A percentile compares a stretch with the other conserved stretches of the same genome.
Evolutionary conservation across 2,797 vertebrate genomes (phyloP).

Genomic region (Spatula versicolor): DNA sequence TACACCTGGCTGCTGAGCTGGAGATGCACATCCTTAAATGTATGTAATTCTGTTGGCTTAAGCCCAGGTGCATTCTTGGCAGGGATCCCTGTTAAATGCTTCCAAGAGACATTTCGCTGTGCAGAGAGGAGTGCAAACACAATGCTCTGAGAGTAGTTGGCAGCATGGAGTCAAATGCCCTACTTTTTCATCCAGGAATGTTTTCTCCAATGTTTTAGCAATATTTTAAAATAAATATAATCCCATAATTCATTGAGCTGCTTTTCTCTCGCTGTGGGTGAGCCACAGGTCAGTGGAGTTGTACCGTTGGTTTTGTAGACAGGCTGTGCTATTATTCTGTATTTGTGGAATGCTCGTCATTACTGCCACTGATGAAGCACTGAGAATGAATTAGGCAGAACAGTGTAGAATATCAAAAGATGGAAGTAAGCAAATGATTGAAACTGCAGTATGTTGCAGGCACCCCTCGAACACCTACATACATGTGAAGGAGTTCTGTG

Average conservation of each 20-base stretch:
- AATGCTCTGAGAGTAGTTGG: neutral
- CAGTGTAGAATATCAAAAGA: rapidly evolving
- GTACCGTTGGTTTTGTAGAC: neutral
- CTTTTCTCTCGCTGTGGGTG: neutral
- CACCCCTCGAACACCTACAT: neutral
- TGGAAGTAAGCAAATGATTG: neutral
- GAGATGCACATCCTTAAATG: neutral
- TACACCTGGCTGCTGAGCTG: neutral
- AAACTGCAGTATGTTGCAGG: neutral
- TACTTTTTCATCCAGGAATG: neutral
- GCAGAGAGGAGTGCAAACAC: neutral
- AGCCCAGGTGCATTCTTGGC: neutral
- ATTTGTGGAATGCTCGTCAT: neutral
- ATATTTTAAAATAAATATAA: neutral
- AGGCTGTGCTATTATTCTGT: neutral
- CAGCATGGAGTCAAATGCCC: neutral
- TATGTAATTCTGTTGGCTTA: neutral
- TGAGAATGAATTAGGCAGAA: neutral
- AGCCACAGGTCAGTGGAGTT: neutral
- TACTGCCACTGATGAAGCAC: neutral
- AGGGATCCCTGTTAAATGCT: neutral
- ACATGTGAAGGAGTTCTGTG: neutral
- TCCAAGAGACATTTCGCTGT: neutral
- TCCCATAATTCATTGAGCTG: neutral
- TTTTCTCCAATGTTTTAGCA: neutral